phyloP scores from a whole-genome alignment of 2,797 vertebrate genomes.

The Xiphophorus birchmanni region DNA sequence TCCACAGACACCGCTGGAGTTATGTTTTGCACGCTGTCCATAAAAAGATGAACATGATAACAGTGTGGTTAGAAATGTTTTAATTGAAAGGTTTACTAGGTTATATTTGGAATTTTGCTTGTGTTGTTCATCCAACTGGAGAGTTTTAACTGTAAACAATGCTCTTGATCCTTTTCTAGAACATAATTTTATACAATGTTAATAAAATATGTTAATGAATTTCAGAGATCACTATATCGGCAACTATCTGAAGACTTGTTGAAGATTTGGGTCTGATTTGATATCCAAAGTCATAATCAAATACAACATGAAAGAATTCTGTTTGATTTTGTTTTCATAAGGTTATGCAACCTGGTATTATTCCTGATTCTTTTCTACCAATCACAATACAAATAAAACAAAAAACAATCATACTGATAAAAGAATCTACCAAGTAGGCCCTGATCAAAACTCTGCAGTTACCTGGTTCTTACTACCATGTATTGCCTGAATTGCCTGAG shows the following conservation, averaged over 20 bases:
- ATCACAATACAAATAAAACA: background rate
- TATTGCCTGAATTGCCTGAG: background rate
- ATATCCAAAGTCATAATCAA: background rate
- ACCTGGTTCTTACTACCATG: background rate
- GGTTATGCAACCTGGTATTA: background rate
- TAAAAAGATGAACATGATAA: slow-evolving; percentile 1
- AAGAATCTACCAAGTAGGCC: background rate
- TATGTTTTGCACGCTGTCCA: slow-evolving; percentile 88
- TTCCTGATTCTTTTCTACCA: background rate
- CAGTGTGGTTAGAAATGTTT: background rate
- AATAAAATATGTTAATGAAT: background rate
- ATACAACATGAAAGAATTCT: background rate
- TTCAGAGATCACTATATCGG: background rate
- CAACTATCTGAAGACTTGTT: background rate
- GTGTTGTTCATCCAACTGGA: background rate
- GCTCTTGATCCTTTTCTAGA: background rate
- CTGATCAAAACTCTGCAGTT: background rate
- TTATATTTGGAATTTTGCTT: background rate
- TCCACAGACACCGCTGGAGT: slow-evolving; percentile 80
- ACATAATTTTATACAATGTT: background rate
- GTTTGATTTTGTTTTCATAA: background rate
- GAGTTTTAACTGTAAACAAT: background rate
- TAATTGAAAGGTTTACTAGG: background rate
- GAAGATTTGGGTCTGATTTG: background rate
- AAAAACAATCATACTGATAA: background rate